These are phyloP conservation scores for Sisor rabdophorus DNA, from an alignment of 2,113 vertebrate species.

Conservation along the genomic window DNA sequence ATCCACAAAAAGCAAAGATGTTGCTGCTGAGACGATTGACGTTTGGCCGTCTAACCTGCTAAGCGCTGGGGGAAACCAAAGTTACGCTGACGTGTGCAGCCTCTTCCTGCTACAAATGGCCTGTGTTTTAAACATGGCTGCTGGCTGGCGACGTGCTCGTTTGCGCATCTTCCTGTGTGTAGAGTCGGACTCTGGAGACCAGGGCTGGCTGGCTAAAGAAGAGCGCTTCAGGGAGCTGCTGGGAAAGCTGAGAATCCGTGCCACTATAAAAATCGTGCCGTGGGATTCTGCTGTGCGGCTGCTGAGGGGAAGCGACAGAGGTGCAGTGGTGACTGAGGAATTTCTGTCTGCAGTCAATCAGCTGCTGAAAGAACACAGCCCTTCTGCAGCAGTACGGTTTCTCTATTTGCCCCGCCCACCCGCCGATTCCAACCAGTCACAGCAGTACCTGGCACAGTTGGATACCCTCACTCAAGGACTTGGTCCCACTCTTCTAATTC, in stretches of 20 bases:
- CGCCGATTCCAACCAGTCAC: constrained; percentile 61
- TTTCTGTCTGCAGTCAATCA: constrained; percentile 65
- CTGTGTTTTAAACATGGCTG: constrained; percentile 87
- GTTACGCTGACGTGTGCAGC: constrained; percentile 81
- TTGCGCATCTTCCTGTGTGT: constrained; percentile 86
- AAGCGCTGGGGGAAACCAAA: constrained; percentile 66
- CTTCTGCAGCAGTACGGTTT: constrained; percentile 76
- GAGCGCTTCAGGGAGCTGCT: constrained; percentile 78
- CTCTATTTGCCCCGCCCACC: constrained; percentile 83
- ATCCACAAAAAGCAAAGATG: constrained; percentile 46
- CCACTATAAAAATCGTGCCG: constrained; percentile 78
- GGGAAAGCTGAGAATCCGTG: constrained; percentile 80
- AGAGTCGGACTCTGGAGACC: constrained; percentile 71
- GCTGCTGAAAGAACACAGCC: constrained; percentile 64
- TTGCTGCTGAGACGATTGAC: constrained; percentile 69
- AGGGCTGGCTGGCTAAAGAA: constrained; percentile 77
- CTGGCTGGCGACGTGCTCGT: constrained; percentile 78
- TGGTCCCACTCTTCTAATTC: constrained; percentile 81
- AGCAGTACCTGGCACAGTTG: constrained; percentile 75
- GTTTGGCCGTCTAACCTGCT: constrained; percentile 88
- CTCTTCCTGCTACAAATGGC: constrained; percentile 91
- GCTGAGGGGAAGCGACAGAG: constrained; percentile 37
- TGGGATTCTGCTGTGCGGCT: constrained; percentile 76
- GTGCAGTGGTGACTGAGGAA: constrained; percentile 45
- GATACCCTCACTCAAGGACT: constrained; percentile 73